Base-by-base conservation (phyloP, 2,113 vertebrate genomes). In the Hemibagrus wyckioides region DNA sequence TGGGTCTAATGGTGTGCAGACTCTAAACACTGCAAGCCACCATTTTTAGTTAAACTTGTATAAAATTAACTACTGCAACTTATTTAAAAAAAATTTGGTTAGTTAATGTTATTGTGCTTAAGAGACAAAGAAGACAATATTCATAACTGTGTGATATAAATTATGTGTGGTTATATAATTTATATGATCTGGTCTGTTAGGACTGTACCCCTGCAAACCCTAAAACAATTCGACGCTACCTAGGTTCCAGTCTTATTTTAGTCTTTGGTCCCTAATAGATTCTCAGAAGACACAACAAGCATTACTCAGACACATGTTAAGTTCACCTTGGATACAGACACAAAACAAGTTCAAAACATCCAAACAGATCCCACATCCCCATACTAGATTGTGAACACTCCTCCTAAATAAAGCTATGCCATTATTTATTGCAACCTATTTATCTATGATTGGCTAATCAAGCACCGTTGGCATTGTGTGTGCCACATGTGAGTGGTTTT, bases 401-500 rank as follows among this genome's bases (percentile, higher is more conserved):
- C 69, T 65, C 83, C 36, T 69, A 80, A 84, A 84, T 80, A 81
- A 90, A 83, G 36, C 80, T 69, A 61, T 69, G 56, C 80, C 57
- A 82, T 83, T 80, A 88, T 83, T 81, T 85, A 48, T 65, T 73
- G 75, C 44, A 65, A 61, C 80, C 80, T 48, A 50, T 84, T 56
- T 86, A 82, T 65, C 84, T 82, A 84, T 5, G 30, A 85, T 30
- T 87, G 69, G 87, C 89, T 85, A 93, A 93, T 92, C 90, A 92
- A 90, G 90, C 69, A 39, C 83, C 2, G 63, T 86, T 89, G 90
- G 88, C 87, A 91, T 92, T 89, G 87, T 90, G 87, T 92, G 88
- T 91, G 25, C 90, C 67, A 3, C 77, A 71, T 82, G 80, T 73
- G 81, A 81, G 59, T 77, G 71, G 85, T 85, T 90, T 86, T 88